Evolutionary conservation across 1,140 invertebrate genomes (phyloP).

Genomic region (Argopecten irradians): DNA sequence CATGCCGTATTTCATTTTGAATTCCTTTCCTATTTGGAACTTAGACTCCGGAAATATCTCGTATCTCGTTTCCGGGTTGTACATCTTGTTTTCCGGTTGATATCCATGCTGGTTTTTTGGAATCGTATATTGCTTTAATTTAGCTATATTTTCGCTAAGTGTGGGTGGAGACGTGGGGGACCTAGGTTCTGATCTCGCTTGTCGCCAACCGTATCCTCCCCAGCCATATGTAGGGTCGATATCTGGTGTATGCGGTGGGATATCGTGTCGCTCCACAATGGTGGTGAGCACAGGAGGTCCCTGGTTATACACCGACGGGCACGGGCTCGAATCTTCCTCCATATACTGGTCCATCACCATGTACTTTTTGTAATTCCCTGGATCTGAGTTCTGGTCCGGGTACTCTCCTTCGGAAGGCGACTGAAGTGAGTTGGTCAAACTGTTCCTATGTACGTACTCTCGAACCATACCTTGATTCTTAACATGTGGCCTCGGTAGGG

Average conservation of each 20-base stretch:
- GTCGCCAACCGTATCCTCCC: conserved; percentile 51
- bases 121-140: conserved; percentile 49
- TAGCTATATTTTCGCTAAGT: conserved; percentile 51
- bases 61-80: conserved; percentile 46
- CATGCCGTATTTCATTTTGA: conserved; percentile 47
- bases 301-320: conserved; percentile 45
- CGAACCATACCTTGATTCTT: conserved; percentile 15
- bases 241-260: conserved; percentile 40
- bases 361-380: conserved; percentile 51
- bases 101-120: conserved; percentile 32
- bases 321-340: conserved; percentile 47
- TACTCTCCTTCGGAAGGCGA: conserved; percentile 49
- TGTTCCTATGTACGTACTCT: conserved; percentile 59
- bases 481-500: conserved; percentile 37
- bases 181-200: conserved; percentile 25
- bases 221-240: conserved; percentile 48
- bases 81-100: conserved; percentile 47
- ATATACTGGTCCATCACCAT: conserved; percentile 46
- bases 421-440: conserved; percentile 53
- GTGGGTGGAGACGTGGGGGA: conserved; percentile 30
- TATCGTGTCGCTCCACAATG: conserved; percentile 52
- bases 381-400: conserved; percentile 50
- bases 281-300: conserved; percentile 47
- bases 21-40: conserved; percentile 44
- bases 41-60: conserved; percentile 46